Conservation (phyloP, 2,113 vertebrate genomes). For the Sinosuthora webbiana region DNA sequence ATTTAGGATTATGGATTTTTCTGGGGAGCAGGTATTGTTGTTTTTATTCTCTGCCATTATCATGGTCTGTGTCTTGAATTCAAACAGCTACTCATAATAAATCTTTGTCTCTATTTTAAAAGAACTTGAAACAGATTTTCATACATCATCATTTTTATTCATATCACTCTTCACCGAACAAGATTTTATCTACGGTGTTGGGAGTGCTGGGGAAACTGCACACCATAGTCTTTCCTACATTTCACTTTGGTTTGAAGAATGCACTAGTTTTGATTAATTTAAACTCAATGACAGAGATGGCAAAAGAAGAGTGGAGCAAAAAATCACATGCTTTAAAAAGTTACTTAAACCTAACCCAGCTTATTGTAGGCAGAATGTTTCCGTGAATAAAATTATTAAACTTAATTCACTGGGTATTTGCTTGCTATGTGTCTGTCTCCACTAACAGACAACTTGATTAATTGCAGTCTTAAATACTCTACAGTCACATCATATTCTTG, state of each 20-base stretch:
- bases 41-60: neutral
- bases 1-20: neutral
- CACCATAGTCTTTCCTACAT: neutral
- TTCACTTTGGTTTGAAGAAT: neutral
- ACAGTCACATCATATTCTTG: neutral
- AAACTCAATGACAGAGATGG: neutral
- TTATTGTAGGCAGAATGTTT: neutral
- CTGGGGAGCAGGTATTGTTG: neutral
- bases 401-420: neutral
- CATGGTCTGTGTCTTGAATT: neutral
- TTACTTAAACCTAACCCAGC: neutral
- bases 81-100: neutral
- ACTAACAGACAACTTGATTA: neutral
- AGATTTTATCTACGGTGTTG: neutral
- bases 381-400: neutral
- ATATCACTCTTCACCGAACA: neutral
- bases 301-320: neutral
- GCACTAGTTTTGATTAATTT: neutral
- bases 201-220: neutral
- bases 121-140: neutral
- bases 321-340: neutral
- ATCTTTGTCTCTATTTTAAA: neutral
- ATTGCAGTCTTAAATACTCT: neutral
- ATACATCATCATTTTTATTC: neutral
- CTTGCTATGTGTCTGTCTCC: neutral